Evolutionary conservation across 2,113 vertebrate genomes (phyloP), one percentile per base, ranked within the genome.

Genomic region (Dicentrarchus labrax): DNA sequence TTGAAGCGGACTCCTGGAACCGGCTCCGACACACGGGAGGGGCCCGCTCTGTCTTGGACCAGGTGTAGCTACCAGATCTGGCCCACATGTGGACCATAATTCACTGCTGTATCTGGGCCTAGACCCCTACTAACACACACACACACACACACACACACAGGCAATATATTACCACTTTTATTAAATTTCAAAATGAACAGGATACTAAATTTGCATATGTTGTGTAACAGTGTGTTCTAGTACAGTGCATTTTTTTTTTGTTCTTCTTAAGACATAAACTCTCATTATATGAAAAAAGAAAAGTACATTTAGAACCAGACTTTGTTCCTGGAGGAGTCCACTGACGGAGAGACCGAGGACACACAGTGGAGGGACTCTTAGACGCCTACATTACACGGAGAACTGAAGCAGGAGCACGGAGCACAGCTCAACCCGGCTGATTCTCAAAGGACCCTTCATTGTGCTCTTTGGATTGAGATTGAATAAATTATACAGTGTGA

Each of bases 201-300:
- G 13, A 43, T 19, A 43, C 13, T 54, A 36, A 68, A 19, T 39
- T 88, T 82, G 65, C 77, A 79, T 76, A 80, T 72, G 1, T 62
- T 64, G 43, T 62, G 2, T 69, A 2, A 82, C 65, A 43, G 43
- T 66, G 39, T 41, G 39, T 36, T 8, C 30, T 6, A 43, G 19
- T 57, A 71, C 47, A 68, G 11, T 45, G 19, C 16, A n/a, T 57
- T 24, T 41, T 57, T 8, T 22, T 30, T 30, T n/a, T n/a, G 12
- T 13, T 45, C 43, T 7, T 41, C 12, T 47, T 6, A 30, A 19
- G 45, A 56, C 22, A 12, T 6, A 47, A 48, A 3, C 45, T 39
- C 10, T 70, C 30, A 57, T 39, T 11, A 30, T 24, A 50, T 43
- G 22, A 50, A 64, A 53, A 53, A 41, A 30, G 5, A 11, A 15